phyloP scores from a whole-genome alignment of 2,888 invertebrate species.

The Achlya flavicornis region DNA sequence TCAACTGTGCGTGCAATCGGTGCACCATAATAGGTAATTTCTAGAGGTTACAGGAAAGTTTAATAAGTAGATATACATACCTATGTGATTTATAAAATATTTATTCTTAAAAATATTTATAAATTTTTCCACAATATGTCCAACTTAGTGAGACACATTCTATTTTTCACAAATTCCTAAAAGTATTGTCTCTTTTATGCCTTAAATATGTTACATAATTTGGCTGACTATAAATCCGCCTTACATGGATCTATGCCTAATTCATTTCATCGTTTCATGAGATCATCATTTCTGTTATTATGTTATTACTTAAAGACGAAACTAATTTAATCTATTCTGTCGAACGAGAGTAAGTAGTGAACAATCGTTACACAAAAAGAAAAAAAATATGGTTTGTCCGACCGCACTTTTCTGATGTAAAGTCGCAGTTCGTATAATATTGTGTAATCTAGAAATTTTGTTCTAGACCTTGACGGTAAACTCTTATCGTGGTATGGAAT shows the following conservation, averaged over 20 bases:
- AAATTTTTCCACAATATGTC: not conserved
- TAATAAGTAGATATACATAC: not conserved
- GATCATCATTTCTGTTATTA: slow-evolving; percentile 1
- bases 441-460: too few relatives aligned
- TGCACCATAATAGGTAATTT: too few relatives aligned
- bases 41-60: not conserved
- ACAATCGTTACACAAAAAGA: too few relatives aligned
- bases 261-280: not conserved
- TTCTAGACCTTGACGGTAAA: too few relatives aligned
- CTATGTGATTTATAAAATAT: not conserved
- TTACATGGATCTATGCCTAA: not conserved
- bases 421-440: not conserved
- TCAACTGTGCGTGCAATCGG: not conserved
- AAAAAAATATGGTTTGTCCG: too few relatives aligned
- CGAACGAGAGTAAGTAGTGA: too few relatives aligned
- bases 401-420: not conserved
- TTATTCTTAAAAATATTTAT: not conserved
- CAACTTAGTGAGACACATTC: too few relatives aligned
- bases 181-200: not conserved
- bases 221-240: not conserved
- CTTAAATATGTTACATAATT: too few relatives aligned
- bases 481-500: too few relatives aligned
- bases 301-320: not conserved
- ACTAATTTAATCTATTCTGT: not conserved
- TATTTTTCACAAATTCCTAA: too few relatives aligned